phyloP scores from a whole-genome alignment of 2,797 vertebrate genomes.

The Orestias chungarensis region DNA sequence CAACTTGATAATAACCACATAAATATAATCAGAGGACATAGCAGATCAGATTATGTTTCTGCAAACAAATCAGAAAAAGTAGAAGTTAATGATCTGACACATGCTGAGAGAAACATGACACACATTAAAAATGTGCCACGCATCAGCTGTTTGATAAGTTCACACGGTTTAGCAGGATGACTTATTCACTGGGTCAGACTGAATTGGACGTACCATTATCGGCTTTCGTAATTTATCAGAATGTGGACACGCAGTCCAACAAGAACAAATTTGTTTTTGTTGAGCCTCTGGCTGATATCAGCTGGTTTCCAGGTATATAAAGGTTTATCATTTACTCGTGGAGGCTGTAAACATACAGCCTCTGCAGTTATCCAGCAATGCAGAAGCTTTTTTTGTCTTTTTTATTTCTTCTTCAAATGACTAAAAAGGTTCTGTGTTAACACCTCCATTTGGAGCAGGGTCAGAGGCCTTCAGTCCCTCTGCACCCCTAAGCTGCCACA shows the following conservation, averaged over 20 bases:
- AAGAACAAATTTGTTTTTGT: too few species aligned
- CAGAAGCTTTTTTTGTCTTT: conserved; percentile 15
- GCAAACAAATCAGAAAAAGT: neutral
- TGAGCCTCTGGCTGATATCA: too few species aligned
- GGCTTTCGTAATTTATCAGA: conserved; percentile 22
- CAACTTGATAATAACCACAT: too few species aligned
- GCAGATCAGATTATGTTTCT: neutral
- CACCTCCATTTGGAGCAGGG: conserved; percentile 58
- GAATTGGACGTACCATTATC: conserved; percentile 40
- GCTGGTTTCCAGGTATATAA: conserved; percentile 29
- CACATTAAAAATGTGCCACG: conserved; percentile 14
- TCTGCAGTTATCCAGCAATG: neutral
- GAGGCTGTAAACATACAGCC: neutral
- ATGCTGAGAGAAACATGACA: conserved; percentile 15
- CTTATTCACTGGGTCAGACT: conserved; percentile 16
- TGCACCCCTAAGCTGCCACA: conserved; percentile 70
- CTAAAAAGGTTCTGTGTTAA: conserved; percentile 38
- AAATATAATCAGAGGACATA: neutral
- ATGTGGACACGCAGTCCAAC: conserved; percentile 9
- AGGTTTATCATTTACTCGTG: conserved; percentile 41
- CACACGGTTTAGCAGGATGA: conserved; percentile 5
- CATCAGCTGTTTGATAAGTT: conserved; percentile 55
- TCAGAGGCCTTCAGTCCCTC: conserved; percentile 64
- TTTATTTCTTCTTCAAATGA: conserved; percentile 28
- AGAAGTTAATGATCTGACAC: conserved; percentile 3